Evolutionary conservation across 1,140 invertebrate species (phyloP).

Genomic region (Palaemon carinicauda): DNA sequence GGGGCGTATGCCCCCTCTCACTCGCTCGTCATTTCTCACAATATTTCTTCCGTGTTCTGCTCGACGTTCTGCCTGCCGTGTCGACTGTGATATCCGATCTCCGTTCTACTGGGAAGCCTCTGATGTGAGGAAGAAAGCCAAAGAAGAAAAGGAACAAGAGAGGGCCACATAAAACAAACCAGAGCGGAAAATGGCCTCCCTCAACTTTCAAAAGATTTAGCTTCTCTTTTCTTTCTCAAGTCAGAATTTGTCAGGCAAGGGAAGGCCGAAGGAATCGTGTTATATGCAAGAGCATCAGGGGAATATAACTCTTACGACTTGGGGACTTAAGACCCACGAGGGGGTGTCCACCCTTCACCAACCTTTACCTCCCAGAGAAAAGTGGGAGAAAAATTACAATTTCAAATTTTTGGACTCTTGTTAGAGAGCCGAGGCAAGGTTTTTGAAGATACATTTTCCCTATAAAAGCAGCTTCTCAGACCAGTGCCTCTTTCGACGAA

Average conservation of each 20-base stretch:
- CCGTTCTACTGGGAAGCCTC: not conserved
- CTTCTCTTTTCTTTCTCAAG: constrained; percentile 26
- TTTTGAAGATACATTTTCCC: constrained; percentile 45
- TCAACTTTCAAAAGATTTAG: constrained; percentile 43
- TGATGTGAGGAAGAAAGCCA: no score
- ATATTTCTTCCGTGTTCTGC: not conserved
- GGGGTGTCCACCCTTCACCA: not conserved
- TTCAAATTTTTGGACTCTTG: constrained; percentile 38
- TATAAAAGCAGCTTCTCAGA: constrained; percentile 40
- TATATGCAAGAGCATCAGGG: not conserved
- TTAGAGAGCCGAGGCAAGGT: constrained; percentile 35
- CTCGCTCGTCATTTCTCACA: not conserved
- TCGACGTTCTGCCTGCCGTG: not conserved
- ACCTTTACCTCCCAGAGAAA: not conserved
- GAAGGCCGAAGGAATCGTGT: constrained; percentile 20
- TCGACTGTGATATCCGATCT: not conserved
- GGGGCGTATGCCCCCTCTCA: not conserved
- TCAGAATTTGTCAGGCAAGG: constrained; percentile 44
- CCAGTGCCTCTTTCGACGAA: constrained; percentile 12
- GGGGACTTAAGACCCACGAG: not conserved
- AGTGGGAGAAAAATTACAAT: constrained; percentile 27
- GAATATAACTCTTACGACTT: not conserved
- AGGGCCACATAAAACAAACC: constrained; percentile 24
- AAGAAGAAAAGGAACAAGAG: not conserved
- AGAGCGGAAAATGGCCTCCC: constrained; percentile 21